Evolutionary conservation across 2,888 invertebrate species (phyloP), one percentile per base, ranked within the genome.

Genomic region (Tinea pellionella): DNA sequence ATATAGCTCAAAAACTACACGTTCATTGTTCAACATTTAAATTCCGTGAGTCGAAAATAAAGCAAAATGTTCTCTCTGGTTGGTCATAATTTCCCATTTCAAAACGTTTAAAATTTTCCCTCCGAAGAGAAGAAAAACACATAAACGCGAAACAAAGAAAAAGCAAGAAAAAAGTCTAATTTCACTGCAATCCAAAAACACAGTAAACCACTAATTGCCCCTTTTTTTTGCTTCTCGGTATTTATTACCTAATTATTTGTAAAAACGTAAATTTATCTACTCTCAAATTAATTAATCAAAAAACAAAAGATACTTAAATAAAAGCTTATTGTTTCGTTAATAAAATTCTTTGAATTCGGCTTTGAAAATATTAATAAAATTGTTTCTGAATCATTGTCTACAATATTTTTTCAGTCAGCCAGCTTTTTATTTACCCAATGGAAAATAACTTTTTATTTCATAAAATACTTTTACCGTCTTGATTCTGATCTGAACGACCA

Each of bases 121-220:
- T 37, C 47, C 15, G 47, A 47, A 47, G n/a, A 47, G 15, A 47
- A 47, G 47, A n/a, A 47, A 47, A 47, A 47, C 47, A 47, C 47
- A 47, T 47, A 47, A 47, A 47, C 47, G 47, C 13, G 47, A 47
- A 47, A 47, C 47, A 47, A 47, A 47, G 47, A 47, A 47, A 42
- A 47, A 47, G 47, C 15, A 47, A 16, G 16, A n/a, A 47, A 47
- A 47, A 16, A 47, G 47, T 47, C 47, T 47, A 47, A 47, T 47
- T 47, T 47, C 47, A 47, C 3, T 16, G 47, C 47, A 47, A 47
- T 47, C 47, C 15, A 4, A n/a, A 41, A n/a, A 8, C 41, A 13
- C 47, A 47, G 47, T 16, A 47, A 24, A 47, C 47, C 47, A 47
- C 47, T 47, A 47, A 47, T 47, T 47, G 47, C 13, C 47, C 13